Percentiles rank a stretch among this genome's conserved stretches.
These are phyloP conservation scores for Xylota sylvarum DNA, from an alignment of 2,888 invertebrate species.

Conservation along the genomic window DNA sequence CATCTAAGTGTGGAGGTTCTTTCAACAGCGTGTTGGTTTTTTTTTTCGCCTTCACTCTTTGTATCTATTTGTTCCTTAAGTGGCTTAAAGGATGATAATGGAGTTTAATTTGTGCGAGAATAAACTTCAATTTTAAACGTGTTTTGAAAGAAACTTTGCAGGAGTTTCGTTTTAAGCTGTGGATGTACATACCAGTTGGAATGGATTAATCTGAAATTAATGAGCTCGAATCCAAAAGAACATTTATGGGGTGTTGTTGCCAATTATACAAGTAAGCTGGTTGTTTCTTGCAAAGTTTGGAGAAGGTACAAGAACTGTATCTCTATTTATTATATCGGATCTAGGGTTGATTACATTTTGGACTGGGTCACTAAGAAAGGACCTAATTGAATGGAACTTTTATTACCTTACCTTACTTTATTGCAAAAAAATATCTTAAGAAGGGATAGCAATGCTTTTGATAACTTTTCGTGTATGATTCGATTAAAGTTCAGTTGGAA, in stretches of 20 bases:
- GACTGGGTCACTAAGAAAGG: neutral
- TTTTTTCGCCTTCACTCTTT: neutral
- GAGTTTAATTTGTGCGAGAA: conserved; percentile 51
- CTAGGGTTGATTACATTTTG: conserved; percentile 7
- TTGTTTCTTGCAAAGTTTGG: neutral
- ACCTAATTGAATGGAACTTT: neutral
- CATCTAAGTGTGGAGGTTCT: neutral
- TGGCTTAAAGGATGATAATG: conserved; percentile 54
- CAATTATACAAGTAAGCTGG: conserved; percentile 6
- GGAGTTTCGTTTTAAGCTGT: conserved; percentile 2
- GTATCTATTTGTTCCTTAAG: conserved; percentile 27
- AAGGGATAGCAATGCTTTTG: neutral
- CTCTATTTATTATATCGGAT: conserved; percentile 1
- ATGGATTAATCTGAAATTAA: conserved; percentile 39
- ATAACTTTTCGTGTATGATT: neutral
- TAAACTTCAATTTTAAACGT: conserved; percentile 39
- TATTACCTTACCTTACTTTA: neutral
- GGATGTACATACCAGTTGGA: conserved; percentile 5
- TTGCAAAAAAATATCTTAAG: neutral
- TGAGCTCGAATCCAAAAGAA: conserved; percentile 2
- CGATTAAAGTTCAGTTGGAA: neutral
- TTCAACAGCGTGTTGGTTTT: neutral
- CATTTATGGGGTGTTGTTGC: conserved; percentile 12
- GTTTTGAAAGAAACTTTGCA: conserved; percentile 18
- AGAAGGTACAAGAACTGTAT: neutral